phyloP scores from a whole-genome alignment of 2,797 vertebrate species.

The Aselliscus stoliczkanus region DNA sequence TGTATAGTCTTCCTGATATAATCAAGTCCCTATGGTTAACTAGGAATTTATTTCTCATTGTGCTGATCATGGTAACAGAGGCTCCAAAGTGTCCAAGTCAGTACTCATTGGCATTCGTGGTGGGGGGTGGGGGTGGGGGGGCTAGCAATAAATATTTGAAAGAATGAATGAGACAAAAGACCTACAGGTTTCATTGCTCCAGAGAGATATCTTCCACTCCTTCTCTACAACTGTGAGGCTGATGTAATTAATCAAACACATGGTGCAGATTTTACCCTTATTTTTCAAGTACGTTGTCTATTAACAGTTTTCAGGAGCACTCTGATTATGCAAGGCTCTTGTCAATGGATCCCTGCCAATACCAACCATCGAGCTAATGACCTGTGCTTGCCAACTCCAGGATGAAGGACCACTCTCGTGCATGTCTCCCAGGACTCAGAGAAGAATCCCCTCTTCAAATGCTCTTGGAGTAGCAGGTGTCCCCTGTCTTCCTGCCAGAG shows the following conservation, averaged over 20 bases:
- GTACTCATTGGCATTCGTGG: background rate
- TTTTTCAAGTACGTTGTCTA: conserved; percentile 55
- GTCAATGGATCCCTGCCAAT: conserved; percentile 48
- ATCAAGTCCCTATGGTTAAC: background rate
- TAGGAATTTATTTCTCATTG: background rate
- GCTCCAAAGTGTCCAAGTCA: background rate
- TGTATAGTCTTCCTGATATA: background rate
- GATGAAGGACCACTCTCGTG: conserved; percentile 24
- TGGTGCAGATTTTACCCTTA: conserved; percentile 51
- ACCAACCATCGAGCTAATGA: conserved; percentile 48
- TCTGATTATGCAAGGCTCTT: conserved; percentile 40
- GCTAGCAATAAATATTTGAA: background rate
- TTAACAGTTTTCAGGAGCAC: conserved; percentile 41
- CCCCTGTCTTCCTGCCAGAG: background rate
- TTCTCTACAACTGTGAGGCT: background rate
- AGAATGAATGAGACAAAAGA: conserved; percentile 46
- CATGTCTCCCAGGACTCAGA: conserved; percentile 8
- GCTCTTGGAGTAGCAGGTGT: background rate
- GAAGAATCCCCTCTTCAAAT: background rate
- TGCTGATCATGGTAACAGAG: background rate
- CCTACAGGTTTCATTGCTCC: background rate
- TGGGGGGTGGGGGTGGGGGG: fast-evolving
- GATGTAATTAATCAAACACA: conserved; percentile 54
- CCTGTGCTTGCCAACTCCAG: conserved; percentile 44
- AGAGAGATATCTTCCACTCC: background rate